These are phyloP conservation scores for Leuciscus waleckii DNA, from an alignment of 2,797 vertebrate species.

Conservation along the genomic window DNA sequence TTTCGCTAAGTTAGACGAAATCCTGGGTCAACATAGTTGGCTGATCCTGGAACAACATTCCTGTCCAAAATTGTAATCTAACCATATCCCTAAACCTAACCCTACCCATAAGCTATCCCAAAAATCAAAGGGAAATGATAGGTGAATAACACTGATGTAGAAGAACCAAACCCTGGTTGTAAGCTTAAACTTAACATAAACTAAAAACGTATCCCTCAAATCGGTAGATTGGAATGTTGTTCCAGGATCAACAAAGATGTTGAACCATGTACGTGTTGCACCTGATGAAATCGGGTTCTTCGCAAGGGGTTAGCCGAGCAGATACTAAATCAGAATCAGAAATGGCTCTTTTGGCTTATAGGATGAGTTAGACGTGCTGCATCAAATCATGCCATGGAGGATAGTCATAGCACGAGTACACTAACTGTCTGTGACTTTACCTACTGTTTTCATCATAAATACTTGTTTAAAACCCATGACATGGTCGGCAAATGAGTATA, in stretches of 20 bases:
- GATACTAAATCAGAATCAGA: background rate
- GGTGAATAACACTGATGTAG: background rate
- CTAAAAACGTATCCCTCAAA: background rate
- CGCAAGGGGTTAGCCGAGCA: conserved; percentile 26
- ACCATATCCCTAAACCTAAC: background rate
- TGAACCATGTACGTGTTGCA: too few species aligned
- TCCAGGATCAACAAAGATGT: background rate
- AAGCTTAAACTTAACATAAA: background rate
- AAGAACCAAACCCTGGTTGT: background rate
- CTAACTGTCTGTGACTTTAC: conserved; percentile 56
- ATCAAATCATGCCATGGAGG: background rate
- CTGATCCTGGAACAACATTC: background rate
- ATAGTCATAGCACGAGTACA: background rate
- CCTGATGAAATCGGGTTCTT: background rate
- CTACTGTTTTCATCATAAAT: background rate
- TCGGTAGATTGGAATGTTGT: background rate
- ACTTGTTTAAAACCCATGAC: background rate
- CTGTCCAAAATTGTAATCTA: background rate
- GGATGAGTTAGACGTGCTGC: background rate
- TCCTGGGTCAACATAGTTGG: background rate
- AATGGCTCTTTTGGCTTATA: background rate
- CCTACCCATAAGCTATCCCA: background rate
- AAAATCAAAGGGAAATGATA: background rate
- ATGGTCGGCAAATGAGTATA: conserved; percentile 13
- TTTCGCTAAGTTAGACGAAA: background rate